Base-by-base conservation (phyloP, 2,888 invertebrate species). In the Zygogramma bicolorata region DNA sequence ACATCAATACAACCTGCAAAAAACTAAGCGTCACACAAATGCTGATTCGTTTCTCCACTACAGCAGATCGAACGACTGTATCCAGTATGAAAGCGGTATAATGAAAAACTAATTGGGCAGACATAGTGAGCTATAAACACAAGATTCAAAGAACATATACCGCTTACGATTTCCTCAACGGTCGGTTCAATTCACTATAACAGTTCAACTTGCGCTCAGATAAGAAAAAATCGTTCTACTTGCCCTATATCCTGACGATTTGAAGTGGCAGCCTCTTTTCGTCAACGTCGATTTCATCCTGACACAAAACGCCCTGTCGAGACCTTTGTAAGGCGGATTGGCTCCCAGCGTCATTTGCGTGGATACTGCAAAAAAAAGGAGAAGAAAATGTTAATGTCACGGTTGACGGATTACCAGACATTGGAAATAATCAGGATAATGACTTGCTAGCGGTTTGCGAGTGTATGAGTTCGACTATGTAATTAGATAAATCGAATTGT, bases 221-320 rank as follows among this genome's bases (percentile, higher is more conserved):
- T 2, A 4, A 18, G 31, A 10, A 29, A 18, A 27, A 27, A 60
- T 60, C 2, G 7, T 40, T 40, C n/a, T 61, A 58, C 75, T 75
- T 90, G 97, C 97, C 92, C 97, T 92, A 88, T 97, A 97, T 87
- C 97, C 97, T 77, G 97, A 97, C 42, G 97, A 97, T 88, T 97
- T 97, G 88, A 97, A 97, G 87, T 97, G 97, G 86, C 98, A 98
- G 72, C 98, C 98, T 83, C 98, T 90, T 88, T 98, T 98, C 62
- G 98, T 98, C 75, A 98, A 90, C 0, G 98, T 98, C 68, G 98
- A 98, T 87, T 98, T 98, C 98, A 98, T 98, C 79, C 98, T 91
- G 61, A 98, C 91, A 88, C 98, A 98, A 88, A 97, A 97, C 53
- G 97, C 95, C 83, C 97, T 89, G 83, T 97, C 97, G 88, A 95